Base-by-base conservation (phyloP, 1,140 invertebrate genomes). In the Eueides isabella region DNA sequence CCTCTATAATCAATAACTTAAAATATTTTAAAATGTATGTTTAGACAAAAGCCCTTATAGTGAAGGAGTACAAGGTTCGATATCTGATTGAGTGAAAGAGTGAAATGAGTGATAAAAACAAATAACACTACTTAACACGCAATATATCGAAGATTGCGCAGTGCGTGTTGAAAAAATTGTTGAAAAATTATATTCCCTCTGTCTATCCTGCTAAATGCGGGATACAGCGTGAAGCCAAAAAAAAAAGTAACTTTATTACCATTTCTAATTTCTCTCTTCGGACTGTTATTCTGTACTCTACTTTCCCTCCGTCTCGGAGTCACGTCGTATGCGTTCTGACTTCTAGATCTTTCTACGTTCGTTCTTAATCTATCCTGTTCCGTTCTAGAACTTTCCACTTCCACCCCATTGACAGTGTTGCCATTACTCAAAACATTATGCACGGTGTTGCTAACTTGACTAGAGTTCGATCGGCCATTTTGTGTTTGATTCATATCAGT, bases 241-340 rank as follows among this genome's bases (percentile, higher is more conserved):
- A n/a, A 16, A 38, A 38, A 16, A 38, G 14, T 14, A 38, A 38
- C 16, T 5, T 38, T 16, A 41, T 85, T 55, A 90, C 88, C 88
- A 81, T 64, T 85, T 48, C 83, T 89, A n/a, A 48, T 65, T 38
- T 90, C 86, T 61, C 82, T 81, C 61, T 86, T 89, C 0, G 88
- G 88, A 75, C 86, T 89, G 5, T 67, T 70, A 75, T 85, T 87
- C 35, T 80, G 83, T 14, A 75, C 65, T 68, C 83, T 80, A 74
- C 80, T 66, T 16, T 83, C 83, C 41, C 81, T 83, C 41, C 73
- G 33, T 72, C 83, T 78, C 1, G 81, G 80, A 2, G 76, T 71
- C 4, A 44, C 38, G 61, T 92, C 89, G 63, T 87, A 91, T 0
- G 88, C 83, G 33, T 88, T 92, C 61, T 92, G 90, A 85, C 90